Conservation (phyloP, 2,113 vertebrate species). For the Eurystomus gularis region DNA sequence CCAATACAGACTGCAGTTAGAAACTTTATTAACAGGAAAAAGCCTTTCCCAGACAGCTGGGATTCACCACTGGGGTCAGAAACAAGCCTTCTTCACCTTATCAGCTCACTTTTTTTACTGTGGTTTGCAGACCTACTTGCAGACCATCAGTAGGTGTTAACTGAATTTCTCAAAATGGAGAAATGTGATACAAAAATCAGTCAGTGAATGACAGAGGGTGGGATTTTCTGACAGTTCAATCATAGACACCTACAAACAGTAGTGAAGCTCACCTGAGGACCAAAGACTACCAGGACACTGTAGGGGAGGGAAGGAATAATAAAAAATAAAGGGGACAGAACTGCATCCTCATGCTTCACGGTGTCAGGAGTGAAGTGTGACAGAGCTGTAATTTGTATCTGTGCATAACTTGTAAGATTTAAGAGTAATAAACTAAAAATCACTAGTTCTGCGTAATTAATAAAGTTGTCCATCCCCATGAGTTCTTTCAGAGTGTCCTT, state of each 20-base stretch:
- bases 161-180: not conserved
- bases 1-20: not conserved
- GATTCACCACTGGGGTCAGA: not conserved
- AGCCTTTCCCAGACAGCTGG: not conserved
- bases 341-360: not conserved
- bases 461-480: not conserved
- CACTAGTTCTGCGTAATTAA: not conserved
- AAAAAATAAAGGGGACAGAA: not conserved
- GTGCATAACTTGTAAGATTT: not conserved
- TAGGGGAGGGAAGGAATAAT: too few species aligned
- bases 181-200: not conserved
- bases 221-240: not conserved
- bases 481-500: not conserved
- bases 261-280: not conserved
- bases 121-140: not conserved
- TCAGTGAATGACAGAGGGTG: not conserved
- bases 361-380: not conserved
- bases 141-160: not conserved
- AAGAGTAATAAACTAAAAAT: not conserved
- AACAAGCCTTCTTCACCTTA: not conserved
- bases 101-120: not conserved
- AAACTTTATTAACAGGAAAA: not conserved
- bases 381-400: not conserved
- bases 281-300: not conserved
- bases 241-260: not conserved